phyloP scores from a whole-genome alignment of 2,113 vertebrate species.

The Phyllostomus discolor region DNA sequence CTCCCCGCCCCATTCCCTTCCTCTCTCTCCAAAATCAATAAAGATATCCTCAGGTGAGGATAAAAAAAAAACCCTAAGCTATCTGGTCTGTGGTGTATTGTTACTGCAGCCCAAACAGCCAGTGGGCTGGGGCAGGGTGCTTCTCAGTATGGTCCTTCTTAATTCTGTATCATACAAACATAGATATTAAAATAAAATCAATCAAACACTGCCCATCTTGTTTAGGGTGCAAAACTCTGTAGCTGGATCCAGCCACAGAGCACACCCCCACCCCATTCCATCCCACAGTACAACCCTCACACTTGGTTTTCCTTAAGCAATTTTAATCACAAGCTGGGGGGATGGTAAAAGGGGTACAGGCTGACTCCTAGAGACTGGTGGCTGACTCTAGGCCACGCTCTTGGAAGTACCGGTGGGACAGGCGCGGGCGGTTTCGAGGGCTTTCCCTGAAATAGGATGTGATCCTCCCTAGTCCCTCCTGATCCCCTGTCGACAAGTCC shows the following conservation, averaged over 20 bases:
- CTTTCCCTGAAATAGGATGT: slow-evolving; percentile 66
- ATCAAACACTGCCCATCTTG: neutral
- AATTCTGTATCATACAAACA: neutral
- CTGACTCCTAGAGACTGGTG: slow-evolving; percentile 60
- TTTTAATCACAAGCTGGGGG: slow-evolving; percentile 40
- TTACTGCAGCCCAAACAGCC: neutral
- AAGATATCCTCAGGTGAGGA: too few relatives aligned
- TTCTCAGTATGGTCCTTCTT: neutral
- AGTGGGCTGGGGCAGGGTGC: neutral
- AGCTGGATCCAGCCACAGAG: neutral
- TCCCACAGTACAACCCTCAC: neutral
- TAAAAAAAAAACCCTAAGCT: neutral
- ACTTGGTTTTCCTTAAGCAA: neutral
- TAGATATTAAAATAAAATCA: neutral
- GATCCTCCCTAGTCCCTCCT: slow-evolving; percentile 54
- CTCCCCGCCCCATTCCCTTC: too few relatives aligned
- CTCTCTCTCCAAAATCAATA: too few relatives aligned
- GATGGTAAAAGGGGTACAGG: rapidly evolving
- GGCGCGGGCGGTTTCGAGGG: neutral
- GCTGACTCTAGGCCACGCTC: slow-evolving; percentile 85
- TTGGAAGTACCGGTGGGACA: slow-evolving; percentile 86
- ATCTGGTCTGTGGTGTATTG: neutral
- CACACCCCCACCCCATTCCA: rapidly evolving
- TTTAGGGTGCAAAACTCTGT: neutral
- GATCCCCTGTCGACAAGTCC: slow-evolving; percentile 77